These are phyloP conservation scores for Gymnoscopelus braueri DNA, from an alignment of 2,797 vertebrate species.

Conservation along the genomic window DNA sequence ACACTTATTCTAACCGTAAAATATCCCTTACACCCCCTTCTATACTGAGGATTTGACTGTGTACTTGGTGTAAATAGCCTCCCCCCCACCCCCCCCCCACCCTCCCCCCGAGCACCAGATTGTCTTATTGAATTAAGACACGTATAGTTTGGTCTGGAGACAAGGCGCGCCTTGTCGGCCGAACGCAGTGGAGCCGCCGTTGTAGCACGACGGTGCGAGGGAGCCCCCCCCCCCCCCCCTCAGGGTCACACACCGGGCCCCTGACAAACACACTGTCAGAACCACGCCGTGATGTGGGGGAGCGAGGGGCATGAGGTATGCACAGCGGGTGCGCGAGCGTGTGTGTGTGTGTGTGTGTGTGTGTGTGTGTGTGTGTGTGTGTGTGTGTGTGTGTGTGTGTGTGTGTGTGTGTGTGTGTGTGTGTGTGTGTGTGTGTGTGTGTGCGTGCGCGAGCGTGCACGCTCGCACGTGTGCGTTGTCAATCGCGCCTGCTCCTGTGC, in stretches of 20 bases:
- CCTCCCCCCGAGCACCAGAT: conserved; percentile 24
- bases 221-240: not conserved
- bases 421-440: no score
- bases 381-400: no score
- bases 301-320: conserved; percentile 3
- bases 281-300: not conserved
- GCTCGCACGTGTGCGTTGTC: no score
- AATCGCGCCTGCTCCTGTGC: no score
- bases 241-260: conserved; percentile 21
- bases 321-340: not conserved
- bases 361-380: not conserved
- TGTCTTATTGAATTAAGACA: conserved; percentile 57
- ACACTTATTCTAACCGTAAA: no score
- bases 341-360: not conserved
- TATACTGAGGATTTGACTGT: no score
- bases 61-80: conserved; percentile 27
- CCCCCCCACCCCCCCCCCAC: conserved; percentile 20
- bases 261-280: conserved; percentile 25
- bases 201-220: conserved; percentile 26
- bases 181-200: conserved; percentile 3
- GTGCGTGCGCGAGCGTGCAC: no score
- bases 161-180: conserved; percentile 51
- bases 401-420: not conserved
- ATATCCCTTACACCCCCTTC: no score
- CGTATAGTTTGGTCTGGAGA: conserved; percentile 38